Evolutionary conservation across 1,140 invertebrate species (phyloP), one percentile per base, ranked within the genome.

Genomic region (Drosophila pachea): DNA sequence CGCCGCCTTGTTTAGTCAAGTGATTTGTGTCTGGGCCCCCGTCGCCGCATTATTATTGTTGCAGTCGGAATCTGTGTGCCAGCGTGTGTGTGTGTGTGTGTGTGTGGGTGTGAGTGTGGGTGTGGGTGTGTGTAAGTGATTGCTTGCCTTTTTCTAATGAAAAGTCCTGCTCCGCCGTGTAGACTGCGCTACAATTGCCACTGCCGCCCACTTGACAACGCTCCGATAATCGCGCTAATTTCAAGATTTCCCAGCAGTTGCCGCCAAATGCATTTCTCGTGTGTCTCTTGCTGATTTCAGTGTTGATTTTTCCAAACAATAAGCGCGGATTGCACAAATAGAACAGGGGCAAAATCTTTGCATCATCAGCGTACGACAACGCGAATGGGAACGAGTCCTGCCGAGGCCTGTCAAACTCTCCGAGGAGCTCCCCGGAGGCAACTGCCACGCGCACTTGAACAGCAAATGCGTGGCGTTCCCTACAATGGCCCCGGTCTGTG

Each of bases 141-240:
- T 84, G 79, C 79, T 83, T 84, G 79, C 79, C 81, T 84, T 84
- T 70, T 61, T 69, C 66, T 66, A 76, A 76, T 73, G 61, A 70
- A 70, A 38, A 52, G 40, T 53, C 32, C 48, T 43, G 35, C 67
- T 31, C 9, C 43, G 16, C 54, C 40, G 50, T 22, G 49, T 70
- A 67, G 68, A 68, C 55, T 78, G 62, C 63, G 55, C 56, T 31
- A 50, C 55, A 82, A 75, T 82, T 82, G 78, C 76, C 67, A 12
- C 45, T 52, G 58, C 50, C 63, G 45, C 60, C 62, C 76, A 69
- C 81, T 79, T 70, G 60, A 69, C 83, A 87, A 87, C 81, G 81
- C 81, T 86, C 74, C 82, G 82, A 83, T 87, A 87, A 87, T 87
- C 84, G 84, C 76, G 84, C 84, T 87, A 87, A 87, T 87, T 87